Conservation (phyloP, 1,140 invertebrate species). For the Drosophila pseudoobscura region DNA sequence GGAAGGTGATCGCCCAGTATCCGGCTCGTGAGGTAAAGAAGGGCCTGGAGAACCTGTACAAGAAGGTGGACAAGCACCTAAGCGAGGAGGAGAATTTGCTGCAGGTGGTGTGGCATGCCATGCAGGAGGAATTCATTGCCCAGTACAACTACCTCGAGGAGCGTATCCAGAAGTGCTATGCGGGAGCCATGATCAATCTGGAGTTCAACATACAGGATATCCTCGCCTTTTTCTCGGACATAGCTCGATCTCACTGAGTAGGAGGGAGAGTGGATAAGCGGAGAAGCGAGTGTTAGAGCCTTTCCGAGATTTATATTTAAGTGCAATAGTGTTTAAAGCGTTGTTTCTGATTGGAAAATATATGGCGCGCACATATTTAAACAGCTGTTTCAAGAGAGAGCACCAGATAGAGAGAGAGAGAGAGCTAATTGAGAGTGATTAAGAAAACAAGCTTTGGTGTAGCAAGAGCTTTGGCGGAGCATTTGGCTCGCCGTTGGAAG, state of each 20-base stretch:
- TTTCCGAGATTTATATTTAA: slow-evolving; percentile 58
- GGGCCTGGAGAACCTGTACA: slow-evolving; percentile 96
- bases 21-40: slow-evolving; percentile 98
- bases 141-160: slow-evolving; percentile 98
- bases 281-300: not conserved
- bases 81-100: slow-evolving; percentile 97
- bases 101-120: slow-evolving; percentile 98
- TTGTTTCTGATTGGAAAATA: slow-evolving; percentile 53
- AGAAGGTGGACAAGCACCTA: slow-evolving; percentile 98
- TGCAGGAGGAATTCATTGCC: slow-evolving; percentile 99
- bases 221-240: slow-evolving; percentile 98
- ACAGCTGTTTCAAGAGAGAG: slow-evolving; percentile 32
- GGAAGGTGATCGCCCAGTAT: slow-evolving; percentile 98
- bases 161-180: slow-evolving; percentile 97
- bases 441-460: slow-evolving; percentile 1
- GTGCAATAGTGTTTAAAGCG: slow-evolving; percentile 77
- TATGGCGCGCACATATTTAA: slow-evolving; percentile 67
- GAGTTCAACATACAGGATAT: slow-evolving; percentile 99
- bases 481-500: slow-evolving; percentile 1
- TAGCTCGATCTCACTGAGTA: slow-evolving; percentile 93
- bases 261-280: not conserved
- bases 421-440: not conserved
- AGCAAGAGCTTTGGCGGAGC: too few species aligned
- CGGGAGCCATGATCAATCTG: slow-evolving; percentile 95
- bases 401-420: not conserved